Conservation (phyloP, 2,888 invertebrate species). For the Rhagonycha fulva region DNA sequence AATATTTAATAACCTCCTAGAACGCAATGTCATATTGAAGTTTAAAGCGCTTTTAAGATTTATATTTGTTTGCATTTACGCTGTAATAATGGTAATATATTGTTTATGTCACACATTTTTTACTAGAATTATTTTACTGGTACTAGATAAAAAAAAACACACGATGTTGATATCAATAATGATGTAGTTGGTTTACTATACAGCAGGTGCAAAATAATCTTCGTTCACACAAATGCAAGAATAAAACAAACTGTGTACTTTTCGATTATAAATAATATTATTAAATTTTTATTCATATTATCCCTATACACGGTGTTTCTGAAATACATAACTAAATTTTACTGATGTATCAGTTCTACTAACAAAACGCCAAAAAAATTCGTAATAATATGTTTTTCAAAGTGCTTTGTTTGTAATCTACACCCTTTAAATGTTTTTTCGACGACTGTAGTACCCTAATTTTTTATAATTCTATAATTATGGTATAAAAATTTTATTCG, state of each 20-base stretch:
- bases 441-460: no score
- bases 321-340: no score
- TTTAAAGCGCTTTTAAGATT: not conserved
- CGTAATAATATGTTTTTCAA: no score
- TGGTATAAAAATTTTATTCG: no score
- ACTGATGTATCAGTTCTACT: no score
- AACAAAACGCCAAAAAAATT: no score
- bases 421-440: no score
- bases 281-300: not conserved
- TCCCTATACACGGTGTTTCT: not conserved
- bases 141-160: not conserved
- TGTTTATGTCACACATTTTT: not conserved
- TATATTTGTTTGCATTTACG: not conserved
- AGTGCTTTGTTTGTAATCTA: no score
- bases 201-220: slow-evolving; percentile 5
- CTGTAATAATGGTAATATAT: not conserved
- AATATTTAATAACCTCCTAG: not conserved
- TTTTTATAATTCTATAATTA: no score
- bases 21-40: not conserved
- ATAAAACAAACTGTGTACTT: not conserved
- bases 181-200: not conserved
- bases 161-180: not conserved
- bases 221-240: not conserved
- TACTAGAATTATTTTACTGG: not conserved
- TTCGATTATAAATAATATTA: not conserved